These are phyloP conservation scores for Gallinago media DNA, from an alignment of 2,113 vertebrate genomes.

Conservation along the genomic window DNA sequence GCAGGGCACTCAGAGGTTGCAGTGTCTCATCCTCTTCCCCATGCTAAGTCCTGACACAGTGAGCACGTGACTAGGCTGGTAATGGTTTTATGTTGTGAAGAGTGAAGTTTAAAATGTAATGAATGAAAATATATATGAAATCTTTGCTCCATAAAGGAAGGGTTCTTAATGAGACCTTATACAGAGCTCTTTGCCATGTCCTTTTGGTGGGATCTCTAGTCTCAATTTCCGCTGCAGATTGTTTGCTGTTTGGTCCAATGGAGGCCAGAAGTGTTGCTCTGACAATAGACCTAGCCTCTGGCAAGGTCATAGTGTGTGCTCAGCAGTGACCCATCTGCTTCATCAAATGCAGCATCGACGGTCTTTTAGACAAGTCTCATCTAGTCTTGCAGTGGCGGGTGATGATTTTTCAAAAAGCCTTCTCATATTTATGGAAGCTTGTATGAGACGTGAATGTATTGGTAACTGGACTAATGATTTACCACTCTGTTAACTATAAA, in stretches of 20 bases:
- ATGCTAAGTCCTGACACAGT: background rate
- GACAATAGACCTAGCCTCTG: background rate
- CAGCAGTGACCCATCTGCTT: constrained; percentile 36
- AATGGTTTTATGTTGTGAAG: background rate
- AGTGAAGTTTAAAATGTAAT: background rate
- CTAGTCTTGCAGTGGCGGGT: background rate
- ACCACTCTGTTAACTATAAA: background rate
- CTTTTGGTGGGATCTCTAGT: background rate
- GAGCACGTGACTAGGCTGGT: background rate
- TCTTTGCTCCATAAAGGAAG: background rate
- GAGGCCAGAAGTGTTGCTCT: background rate
- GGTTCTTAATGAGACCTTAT: background rate
- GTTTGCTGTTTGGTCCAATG: background rate
- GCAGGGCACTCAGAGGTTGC: background rate
- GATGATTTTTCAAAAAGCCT: constrained; percentile 10
- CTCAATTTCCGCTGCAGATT: background rate
- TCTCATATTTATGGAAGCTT: background rate
- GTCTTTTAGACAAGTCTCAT: constrained; percentile 1
- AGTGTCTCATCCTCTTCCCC: background rate
- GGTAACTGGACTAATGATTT: constrained; percentile 12
- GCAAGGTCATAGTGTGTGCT: constrained; percentile 33
- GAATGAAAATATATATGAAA: background rate
- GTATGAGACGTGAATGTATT: background rate
- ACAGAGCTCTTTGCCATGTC: background rate
- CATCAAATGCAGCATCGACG: background rate